These are phyloP conservation scores for Gopherus evgoodei DNA, from an alignment of 2,113 vertebrate species.

Conservation along the genomic window DNA sequence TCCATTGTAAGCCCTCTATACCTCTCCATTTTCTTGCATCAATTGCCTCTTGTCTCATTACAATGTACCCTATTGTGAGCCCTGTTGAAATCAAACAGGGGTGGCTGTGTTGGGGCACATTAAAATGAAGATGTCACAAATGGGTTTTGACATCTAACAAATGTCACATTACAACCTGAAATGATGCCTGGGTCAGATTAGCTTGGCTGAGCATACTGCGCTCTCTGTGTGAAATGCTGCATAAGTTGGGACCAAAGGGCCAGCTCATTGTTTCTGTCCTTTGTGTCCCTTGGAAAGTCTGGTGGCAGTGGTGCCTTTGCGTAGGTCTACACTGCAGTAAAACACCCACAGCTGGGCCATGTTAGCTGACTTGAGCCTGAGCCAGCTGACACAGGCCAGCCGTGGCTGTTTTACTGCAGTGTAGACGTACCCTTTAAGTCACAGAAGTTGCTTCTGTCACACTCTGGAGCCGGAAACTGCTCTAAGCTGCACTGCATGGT, in stretches of 20 bases:
- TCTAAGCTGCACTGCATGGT: neutral
- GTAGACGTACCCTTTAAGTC: neutral
- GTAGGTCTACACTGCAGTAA: neutral
- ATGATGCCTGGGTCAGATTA: neutral
- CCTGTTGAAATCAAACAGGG: neutral
- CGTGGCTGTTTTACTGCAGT: neutral
- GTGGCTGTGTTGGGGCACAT: conserved; percentile 12
- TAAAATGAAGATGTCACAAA: neutral
- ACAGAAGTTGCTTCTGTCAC: neutral
- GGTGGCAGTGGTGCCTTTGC: neutral
- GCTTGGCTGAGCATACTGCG: neutral
- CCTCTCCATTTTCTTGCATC: neutral
- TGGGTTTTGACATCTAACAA: neutral
- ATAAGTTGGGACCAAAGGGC: neutral
- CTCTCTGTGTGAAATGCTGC: neutral
- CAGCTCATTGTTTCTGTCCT: neutral
- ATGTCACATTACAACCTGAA: neutral
- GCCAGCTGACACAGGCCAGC: neutral
- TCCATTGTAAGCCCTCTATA: neutral
- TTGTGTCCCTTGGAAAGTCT: neutral
- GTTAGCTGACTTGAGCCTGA: neutral
- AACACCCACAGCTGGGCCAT: neutral
- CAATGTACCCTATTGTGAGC: neutral
- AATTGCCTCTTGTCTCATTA: neutral
- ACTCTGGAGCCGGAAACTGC: neutral